Conservation (phyloP, 2,113 vertebrate species). For the Takifugu flavidus region DNA sequence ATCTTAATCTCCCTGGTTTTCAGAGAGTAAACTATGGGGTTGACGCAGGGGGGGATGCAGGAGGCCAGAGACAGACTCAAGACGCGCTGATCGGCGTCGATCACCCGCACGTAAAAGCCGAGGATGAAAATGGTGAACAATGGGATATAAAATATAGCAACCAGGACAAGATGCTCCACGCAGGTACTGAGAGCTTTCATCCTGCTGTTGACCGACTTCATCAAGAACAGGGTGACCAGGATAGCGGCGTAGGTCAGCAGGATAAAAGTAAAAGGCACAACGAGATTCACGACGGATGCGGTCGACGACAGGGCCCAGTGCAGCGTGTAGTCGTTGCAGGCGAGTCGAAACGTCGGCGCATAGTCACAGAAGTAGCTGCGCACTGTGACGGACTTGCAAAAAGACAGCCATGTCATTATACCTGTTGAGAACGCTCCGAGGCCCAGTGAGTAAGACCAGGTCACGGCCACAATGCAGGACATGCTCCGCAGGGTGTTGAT, state of each 20-base stretch:
- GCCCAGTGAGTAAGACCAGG: slow-evolving; percentile 38
- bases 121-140: slow-evolving; percentile 38
- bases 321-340: slow-evolving; percentile 59
- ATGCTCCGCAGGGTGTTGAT: slow-evolving; percentile 62
- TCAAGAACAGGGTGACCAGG: slow-evolving; percentile 59
- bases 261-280: slow-evolving; percentile 47
- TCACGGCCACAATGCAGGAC: slow-evolving; percentile 39
- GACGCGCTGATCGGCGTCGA: slow-evolving; percentile 55
- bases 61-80: slow-evolving; percentile 62
- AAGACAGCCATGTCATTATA: slow-evolving; percentile 59
- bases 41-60: slow-evolving; percentile 65
- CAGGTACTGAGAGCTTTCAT: slow-evolving; percentile 65
- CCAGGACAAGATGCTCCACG: slow-evolving; percentile 63
- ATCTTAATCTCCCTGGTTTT: slow-evolving; percentile 67
- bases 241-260: slow-evolving; percentile 59
- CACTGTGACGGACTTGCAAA: slow-evolving; percentile 61
- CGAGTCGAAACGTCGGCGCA: slow-evolving; percentile 62
- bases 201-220: slow-evolving; percentile 57
- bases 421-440: not conserved
- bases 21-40: slow-evolving; percentile 69
- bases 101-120: slow-evolving; percentile 30
- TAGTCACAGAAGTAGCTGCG: slow-evolving; percentile 75
- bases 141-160: slow-evolving; percentile 68
- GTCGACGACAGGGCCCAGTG: slow-evolving; percentile 46
- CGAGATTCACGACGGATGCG: not conserved